Conservation (phyloP, 2,888 invertebrate species). For the Apeira syringaria region DNA sequence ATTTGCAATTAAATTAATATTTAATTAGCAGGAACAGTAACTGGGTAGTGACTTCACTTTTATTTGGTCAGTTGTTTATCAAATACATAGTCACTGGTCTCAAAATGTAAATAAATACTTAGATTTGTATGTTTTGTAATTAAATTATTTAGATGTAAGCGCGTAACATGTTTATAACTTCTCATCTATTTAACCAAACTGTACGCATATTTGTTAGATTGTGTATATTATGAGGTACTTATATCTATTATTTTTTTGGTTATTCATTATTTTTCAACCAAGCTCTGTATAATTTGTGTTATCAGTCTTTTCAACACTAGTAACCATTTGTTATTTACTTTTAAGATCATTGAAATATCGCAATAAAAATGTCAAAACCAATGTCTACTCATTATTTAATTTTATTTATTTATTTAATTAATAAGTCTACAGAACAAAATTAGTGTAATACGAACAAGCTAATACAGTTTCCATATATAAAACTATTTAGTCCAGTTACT, state of each 20-base stretch:
- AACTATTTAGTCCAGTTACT: too few relatives aligned
- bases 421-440: too few relatives aligned
- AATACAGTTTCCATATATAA: too few relatives aligned
- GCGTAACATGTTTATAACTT: constrained; percentile 9
- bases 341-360: constrained; percentile 56
- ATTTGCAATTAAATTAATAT: too few relatives aligned
- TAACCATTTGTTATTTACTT: constrained; percentile 67
- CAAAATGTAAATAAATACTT: constrained; percentile 32
- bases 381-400: too few relatives aligned
- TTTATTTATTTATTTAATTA: too few relatives aligned
- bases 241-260: neutral
- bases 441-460: too few relatives aligned
- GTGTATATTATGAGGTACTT: neutral
- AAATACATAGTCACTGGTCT: constrained; percentile 27
- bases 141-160: constrained; percentile 29
- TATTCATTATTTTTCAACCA: neutral
- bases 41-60: too few relatives aligned
- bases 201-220: neutral
- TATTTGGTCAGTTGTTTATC: too few relatives aligned
- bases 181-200: constrained; percentile 3
- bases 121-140: constrained; percentile 30
- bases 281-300: constrained; percentile 23
- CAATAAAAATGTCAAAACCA: constrained; percentile 51
- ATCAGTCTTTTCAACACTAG: constrained; percentile 39
- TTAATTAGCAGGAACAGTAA: too few relatives aligned